A percentile compares a stretch with the other conserved stretches of the same genome.
These are phyloP conservation scores for Carcharodon carcharias DNA, from an alignment of 2,797 vertebrate genomes.

Conservation along the genomic window DNA sequence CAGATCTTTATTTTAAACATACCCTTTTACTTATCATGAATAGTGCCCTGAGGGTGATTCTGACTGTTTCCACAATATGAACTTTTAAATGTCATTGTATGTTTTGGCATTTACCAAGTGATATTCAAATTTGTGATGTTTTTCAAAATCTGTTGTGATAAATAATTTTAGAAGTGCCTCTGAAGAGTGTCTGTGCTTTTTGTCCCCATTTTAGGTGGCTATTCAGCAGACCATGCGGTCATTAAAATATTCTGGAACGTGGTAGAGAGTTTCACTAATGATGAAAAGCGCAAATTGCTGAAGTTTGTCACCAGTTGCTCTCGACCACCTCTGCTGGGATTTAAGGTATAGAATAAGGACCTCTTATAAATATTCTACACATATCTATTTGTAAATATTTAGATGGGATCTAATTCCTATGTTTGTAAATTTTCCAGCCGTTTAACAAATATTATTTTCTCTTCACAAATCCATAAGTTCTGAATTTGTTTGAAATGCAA, in stretches of 20 bases:
- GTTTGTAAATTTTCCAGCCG: neutral
- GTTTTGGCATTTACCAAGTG: neutral
- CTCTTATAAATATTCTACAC: neutral
- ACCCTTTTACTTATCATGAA: neutral
- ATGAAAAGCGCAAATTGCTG: slow-evolving; percentile 90
- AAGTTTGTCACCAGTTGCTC: slow-evolving; percentile 98
- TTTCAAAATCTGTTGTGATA: neutral
- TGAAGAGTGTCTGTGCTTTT: neutral
- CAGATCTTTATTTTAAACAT: neutral
- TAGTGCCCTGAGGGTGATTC: neutral
- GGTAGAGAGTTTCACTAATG: slow-evolving; percentile 89
- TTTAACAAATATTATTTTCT: neutral
- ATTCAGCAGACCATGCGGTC: slow-evolving; percentile 85
- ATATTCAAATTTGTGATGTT: neutral
- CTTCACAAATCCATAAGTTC: neutral
- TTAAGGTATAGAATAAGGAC: slow-evolving; percentile 70
- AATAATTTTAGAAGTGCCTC: neutral
- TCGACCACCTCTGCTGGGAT: slow-evolving; percentile 88
- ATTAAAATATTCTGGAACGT: slow-evolving; percentile 95
- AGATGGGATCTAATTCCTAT: neutral
- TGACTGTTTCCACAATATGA: neutral
- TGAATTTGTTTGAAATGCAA: neutral
- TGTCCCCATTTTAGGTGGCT: slow-evolving; percentile 67
- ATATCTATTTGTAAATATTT: neutral
- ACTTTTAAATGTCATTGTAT: neutral